These are phyloP conservation scores for Eulemur rufifrons DNA, from an alignment of 2,113 vertebrate genomes.

Conservation along the genomic window DNA sequence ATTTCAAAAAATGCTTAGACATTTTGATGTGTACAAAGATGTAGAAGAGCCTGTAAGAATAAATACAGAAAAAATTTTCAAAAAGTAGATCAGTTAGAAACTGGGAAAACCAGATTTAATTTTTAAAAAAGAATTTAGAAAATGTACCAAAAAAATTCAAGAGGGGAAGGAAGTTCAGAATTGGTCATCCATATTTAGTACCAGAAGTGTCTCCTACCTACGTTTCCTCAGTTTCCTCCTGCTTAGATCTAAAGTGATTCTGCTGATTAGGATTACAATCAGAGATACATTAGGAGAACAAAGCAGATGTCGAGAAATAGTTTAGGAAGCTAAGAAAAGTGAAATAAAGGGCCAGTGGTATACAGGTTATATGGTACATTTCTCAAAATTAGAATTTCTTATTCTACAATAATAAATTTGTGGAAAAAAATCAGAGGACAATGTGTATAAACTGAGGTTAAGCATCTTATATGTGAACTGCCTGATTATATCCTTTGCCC, in stretches of 20 bases:
- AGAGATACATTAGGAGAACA: not conserved
- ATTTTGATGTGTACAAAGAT: not conserved
- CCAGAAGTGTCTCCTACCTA: not conserved
- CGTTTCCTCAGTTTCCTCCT: not conserved
- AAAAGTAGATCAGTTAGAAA: not conserved
- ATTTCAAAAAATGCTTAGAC: not conserved
- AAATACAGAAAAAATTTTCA: not conserved
- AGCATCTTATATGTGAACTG: not conserved
- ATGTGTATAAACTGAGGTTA: not conserved
- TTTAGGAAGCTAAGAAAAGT: not conserved
- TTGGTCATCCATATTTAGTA: not conserved
- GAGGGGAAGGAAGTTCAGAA: not conserved
- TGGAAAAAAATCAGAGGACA: not conserved
- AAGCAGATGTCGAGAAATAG: not conserved
- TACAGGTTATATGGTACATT: not conserved
- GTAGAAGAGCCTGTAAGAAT: not conserved
- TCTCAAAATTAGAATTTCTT: not conserved
- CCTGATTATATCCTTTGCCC: not conserved
- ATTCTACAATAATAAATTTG: conserved; percentile 7
- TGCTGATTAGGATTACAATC: not conserved
- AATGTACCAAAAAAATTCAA: not conserved
- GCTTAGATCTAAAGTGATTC: not conserved
- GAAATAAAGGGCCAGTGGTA: not conserved
- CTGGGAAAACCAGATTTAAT: not conserved
- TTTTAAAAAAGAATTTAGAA: not conserved